These are phyloP conservation scores for Pluvianellus socialis DNA, from an alignment of 2,113 vertebrate genomes.

Conservation along the genomic window DNA sequence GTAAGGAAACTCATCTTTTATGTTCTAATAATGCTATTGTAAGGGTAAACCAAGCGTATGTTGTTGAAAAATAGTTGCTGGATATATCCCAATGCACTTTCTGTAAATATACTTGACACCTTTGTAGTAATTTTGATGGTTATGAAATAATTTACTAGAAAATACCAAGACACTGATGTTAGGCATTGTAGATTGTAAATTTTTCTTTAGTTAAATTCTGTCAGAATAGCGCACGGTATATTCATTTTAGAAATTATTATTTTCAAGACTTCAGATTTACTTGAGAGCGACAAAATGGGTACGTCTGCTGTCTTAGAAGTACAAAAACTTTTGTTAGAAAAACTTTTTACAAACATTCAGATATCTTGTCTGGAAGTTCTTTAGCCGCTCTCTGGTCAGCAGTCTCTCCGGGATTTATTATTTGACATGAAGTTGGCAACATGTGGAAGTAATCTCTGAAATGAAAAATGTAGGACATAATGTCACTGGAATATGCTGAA, in stretches of 20 bases:
- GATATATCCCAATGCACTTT: background rate
- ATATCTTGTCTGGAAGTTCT: background rate
- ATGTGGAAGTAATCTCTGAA: background rate
- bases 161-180: background rate
- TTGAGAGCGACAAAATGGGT: background rate
- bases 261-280: background rate
- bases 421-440: background rate
- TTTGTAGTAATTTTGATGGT: background rate
- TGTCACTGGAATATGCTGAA: accelerated
- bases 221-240: background rate
- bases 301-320: background rate
- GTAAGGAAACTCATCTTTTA: background rate
- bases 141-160: background rate
- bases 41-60: background rate
- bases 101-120: background rate
- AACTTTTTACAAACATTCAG: background rate
- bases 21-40: background rate
- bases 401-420: background rate
- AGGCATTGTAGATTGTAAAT: background rate
- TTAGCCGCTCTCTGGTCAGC: background rate
- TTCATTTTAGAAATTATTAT: background rate
- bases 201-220: background rate
- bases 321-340: background rate
- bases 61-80: background rate
- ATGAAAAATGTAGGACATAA: background rate